Evolutionary conservation across 2,797 vertebrate species (phyloP).

Genomic region (Megalops cyprinoides): DNA sequence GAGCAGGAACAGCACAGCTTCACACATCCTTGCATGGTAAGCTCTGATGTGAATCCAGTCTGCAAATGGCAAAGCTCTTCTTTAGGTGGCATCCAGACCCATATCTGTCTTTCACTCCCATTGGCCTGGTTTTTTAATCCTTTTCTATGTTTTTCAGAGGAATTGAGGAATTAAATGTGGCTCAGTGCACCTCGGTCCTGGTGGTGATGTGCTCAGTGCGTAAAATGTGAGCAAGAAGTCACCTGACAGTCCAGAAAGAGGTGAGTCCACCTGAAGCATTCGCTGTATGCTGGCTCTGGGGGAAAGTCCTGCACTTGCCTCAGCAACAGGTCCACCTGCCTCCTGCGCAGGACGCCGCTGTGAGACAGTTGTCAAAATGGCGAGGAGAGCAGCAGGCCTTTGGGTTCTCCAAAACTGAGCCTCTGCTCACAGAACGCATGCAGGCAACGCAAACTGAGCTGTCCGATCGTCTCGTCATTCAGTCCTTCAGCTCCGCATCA

Average conservation of each 20-base stretch:
- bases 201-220: no score
- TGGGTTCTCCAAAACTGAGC: not conserved
- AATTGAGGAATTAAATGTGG: no score
- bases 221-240: no score
- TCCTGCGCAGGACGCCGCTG: not conserved
- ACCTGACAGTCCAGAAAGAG: no score
- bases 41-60: not conserved
- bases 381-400: not conserved
- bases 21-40: not conserved
- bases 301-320: no score
- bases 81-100: no score
- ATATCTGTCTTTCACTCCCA: no score
- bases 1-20: not conserved
- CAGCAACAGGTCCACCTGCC: conserved; percentile 22
- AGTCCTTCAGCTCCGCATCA: conserved; percentile 4
- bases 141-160: no score
- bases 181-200: no score
- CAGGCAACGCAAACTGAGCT: not conserved
- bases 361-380: not conserved
- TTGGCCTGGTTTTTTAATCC: no score
- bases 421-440: not conserved
- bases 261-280: no score
- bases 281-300: no score
- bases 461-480: conserved; percentile 35
- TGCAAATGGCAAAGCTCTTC: not conserved